These are phyloP conservation scores for Cephalopachus bancanus DNA, from an alignment of 2,797 vertebrate species.

Conservation along the genomic window DNA sequence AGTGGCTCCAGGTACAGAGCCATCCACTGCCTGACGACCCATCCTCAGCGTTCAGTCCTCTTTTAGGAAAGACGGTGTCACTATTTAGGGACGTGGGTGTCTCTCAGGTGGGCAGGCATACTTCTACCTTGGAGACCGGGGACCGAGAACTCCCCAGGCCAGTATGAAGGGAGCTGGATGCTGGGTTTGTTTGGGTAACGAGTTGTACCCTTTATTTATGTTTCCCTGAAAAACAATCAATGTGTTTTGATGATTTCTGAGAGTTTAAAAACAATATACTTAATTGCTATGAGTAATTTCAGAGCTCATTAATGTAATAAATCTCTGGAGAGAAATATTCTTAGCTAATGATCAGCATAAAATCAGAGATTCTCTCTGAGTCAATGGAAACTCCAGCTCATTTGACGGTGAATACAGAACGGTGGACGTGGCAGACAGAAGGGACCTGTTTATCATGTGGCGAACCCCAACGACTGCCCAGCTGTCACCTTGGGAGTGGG, in stretches of 20 bases:
- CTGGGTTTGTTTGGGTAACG: conserved; percentile 48
- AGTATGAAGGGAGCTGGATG: neutral
- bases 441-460: neutral
- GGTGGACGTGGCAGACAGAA: conserved; percentile 48
- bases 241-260: conserved; percentile 88
- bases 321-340: conserved; percentile 88
- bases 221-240: conserved; percentile 84
- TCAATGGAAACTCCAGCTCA: conserved; percentile 67
- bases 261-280: conserved; percentile 90
- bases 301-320: conserved; percentile 89
- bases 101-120: neutral
- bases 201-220: conserved; percentile 83
- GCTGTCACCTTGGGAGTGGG: neutral
- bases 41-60: neutral
- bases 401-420: conserved; percentile 55
- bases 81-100: accelerated
- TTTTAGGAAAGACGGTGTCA: neutral
- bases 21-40: neutral
- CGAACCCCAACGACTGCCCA: accelerated
- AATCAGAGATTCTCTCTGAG: conserved; percentile 79
- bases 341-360: conserved; percentile 87
- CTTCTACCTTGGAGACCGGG: neutral
- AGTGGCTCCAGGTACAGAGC: neutral
- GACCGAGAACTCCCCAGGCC: conserved; percentile 52
- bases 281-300: conserved; percentile 90